Evolutionary conservation across 2,888 invertebrate genomes (phyloP), one percentile per base, ranked within the genome.

Genomic region (Orchestes rusci): DNA sequence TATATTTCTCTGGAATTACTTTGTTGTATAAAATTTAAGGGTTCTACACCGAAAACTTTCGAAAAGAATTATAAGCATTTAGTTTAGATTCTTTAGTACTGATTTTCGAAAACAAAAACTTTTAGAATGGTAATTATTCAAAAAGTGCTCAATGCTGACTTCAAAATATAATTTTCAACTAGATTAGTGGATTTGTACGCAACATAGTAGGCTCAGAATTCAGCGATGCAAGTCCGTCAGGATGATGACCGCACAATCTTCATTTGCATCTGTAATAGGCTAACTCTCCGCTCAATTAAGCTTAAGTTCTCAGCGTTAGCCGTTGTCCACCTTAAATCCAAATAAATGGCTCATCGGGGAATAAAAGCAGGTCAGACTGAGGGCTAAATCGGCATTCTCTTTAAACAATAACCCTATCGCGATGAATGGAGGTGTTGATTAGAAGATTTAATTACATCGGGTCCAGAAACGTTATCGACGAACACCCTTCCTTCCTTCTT

Each of bases 271-370:
- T 56, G 61, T 66, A 67, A 67, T 65, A 62, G 60, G 63, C 50
- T 53, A 54, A 56, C 59, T 61, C 65, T 62, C 60, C 56, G 64
- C 61, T 62, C 61, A 63, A 64, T 64, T 64, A 63, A 64, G 63
- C 64, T 59, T 57, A 62, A 60, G 60, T 62, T 50, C 51, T 55
- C 40, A 54, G 59, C 58, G 46, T 56, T 55, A 56, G 55, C 55
- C 59, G 60, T 61, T 61, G 64, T 63, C 59, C 64, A 62, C 66
- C 68, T 67, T 66, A 67, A 67, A 67, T 66, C 66, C 65, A 60
- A 61, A 65, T 66, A 66, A 67, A 68, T 65, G 65, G 62, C 61
- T 62, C 66, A 64, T 61, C 61, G 62, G 66, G 66, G 66, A 66
- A 63, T 60, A 56, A 46, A 52, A 54, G 49, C 49, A 45, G 50